These are phyloP conservation scores for Zophobas atratus DNA, from an alignment of 1,140 invertebrate species.

Conservation along the genomic window DNA sequence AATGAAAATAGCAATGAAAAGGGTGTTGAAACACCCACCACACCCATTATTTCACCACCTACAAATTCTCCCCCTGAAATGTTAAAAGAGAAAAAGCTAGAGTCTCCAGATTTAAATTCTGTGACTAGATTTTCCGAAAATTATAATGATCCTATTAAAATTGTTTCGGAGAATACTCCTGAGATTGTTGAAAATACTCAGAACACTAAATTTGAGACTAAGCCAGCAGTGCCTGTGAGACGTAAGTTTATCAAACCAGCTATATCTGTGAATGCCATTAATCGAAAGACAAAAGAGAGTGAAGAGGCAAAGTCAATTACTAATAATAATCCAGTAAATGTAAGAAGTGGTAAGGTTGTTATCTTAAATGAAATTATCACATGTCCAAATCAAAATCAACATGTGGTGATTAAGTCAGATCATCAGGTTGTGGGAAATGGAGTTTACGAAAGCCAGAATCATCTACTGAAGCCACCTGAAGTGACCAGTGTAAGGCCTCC, in stretches of 20 bases:
- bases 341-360: slow-evolving; percentile 26
- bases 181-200: background rate
- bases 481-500: no score
- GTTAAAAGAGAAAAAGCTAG: slow-evolving; percentile 9
- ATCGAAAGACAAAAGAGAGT: slow-evolving; percentile 47
- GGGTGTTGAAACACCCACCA: background rate
- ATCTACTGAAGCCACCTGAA: no score
- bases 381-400: slow-evolving; percentile 10
- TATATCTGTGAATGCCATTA: slow-evolving; percentile 52
- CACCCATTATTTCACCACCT: background rate
- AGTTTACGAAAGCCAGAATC: no score
- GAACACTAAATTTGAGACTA: background rate
- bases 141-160: background rate
- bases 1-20: slow-evolving; percentile 36
- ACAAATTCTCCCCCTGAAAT: background rate
- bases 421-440: no score
- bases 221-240: slow-evolving; percentile 15
- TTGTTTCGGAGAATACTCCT: background rate
- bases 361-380: slow-evolving; percentile 29
- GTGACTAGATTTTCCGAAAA: no score
- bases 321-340: slow-evolving; percentile 11
- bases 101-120: no score
- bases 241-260: slow-evolving; percentile 56
- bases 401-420: slow-evolving; percentile 29
- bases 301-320: slow-evolving; percentile 24